Evolutionary conservation across 2,888 invertebrate genomes (phyloP), one percentile per base, ranked within the genome.

Genomic region (Pandemis corylana): DNA sequence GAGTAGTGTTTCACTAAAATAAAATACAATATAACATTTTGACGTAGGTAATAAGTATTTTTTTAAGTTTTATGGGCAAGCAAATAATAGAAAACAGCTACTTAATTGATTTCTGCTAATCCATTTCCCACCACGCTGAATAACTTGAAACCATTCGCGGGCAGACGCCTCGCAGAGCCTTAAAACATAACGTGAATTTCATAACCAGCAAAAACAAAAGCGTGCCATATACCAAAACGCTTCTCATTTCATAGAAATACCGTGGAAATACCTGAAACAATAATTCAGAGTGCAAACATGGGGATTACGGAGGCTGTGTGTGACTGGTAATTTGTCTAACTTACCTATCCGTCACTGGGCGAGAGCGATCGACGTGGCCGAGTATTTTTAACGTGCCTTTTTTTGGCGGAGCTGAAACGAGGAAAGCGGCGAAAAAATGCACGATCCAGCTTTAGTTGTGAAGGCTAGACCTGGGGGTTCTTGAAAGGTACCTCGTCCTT

Each of bases 251-350:
- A 62, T 36, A 63, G 46, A 75, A 71, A 71, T 71, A 75, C 75
- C 62, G 51, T n/a, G 62, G 46, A 71, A 71, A 71, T 71, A 75
- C 71, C 75, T 75, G 71, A 63, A 75, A 75, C 75, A 75, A 71
- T 75, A 71, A 75, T 71, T 75, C 71, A 63, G 67, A 67, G 53
- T 42, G 28, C 70, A 71, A 73, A 68, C 73, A 59, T 69, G 66
- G 71, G 74, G 70, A 74, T 70, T 74, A 70, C 70, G 59, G 67
- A 13, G 61, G 72, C 76, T 77, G 79, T 61, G 69, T 73, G 78
- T 76, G 79, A 80, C 78, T 76, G 72, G 77, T 72, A 77, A 80
- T 80, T 78, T 80, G 80, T 78, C 77, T 76, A 76, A 74, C 77
- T 71, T 76, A 75, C 71, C 70, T 46, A 80, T 80, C 78, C 80